Evolutionary conservation across 2,797 vertebrate genomes (phyloP).

Genomic region (Arctocebus calabarensis): DNA sequence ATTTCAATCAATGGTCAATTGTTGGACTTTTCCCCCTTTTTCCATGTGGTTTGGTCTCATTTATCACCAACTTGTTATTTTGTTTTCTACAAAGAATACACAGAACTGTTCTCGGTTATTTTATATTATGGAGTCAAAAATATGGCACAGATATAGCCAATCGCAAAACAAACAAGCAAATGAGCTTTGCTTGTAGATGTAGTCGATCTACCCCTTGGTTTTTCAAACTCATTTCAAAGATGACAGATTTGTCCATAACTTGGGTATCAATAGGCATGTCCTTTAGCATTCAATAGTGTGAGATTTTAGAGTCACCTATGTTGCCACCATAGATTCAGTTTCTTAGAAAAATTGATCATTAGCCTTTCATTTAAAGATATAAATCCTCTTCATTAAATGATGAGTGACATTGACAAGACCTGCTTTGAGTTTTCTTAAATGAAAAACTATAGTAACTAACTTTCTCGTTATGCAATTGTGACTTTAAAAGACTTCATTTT

Average conservation of each 20-base stretch:
- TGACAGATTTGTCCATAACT: neutral
- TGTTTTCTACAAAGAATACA: neutral
- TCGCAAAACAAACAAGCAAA: neutral
- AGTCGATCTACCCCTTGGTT: fast-evolving
- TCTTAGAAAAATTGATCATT: neutral
- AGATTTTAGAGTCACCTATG: neutral
- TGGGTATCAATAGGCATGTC: neutral
- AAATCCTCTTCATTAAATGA: neutral
- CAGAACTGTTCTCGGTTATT: neutral
- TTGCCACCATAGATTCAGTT: neutral
- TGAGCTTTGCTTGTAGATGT: neutral
- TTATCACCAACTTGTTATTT: fast-evolving
- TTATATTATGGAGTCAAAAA: too few relatives aligned
- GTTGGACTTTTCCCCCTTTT: neutral
- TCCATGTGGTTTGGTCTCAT: neutral
- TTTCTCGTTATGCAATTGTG: too few relatives aligned
- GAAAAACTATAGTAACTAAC: neutral
- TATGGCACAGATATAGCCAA: fast-evolving
- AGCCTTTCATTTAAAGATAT: neutral
- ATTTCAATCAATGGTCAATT: neutral
- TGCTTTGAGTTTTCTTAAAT: neutral
- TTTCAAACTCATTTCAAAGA: neutral
- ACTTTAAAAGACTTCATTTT: too few relatives aligned
- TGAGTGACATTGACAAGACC: too few relatives aligned
- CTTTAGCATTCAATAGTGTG: fast-evolving